Evolutionary conservation across 1,140 invertebrate genomes (phyloP).

Genomic region (Rhopalosiphum padi): DNA sequence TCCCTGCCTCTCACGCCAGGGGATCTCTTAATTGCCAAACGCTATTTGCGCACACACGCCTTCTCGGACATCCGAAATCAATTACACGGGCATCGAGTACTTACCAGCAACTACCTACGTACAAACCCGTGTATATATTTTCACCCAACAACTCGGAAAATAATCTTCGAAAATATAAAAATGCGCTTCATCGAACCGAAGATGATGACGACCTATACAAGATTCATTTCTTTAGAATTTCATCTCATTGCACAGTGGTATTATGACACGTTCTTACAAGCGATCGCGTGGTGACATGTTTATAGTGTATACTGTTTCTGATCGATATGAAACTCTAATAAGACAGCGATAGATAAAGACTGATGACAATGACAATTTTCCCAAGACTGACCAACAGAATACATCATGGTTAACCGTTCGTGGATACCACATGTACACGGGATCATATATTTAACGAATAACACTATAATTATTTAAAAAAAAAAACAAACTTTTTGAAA

Average conservation of each 20-base stretch:
- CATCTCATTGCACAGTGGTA: neutral
- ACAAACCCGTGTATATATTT: neutral
- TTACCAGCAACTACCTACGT: too few relatives aligned
- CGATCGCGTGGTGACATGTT: too few relatives aligned
- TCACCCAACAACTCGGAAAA: neutral
- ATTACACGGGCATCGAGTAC: neutral
- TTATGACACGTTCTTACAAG: too few relatives aligned
- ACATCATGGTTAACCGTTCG: too few relatives aligned
- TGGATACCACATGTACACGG: too few relatives aligned
- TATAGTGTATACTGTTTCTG: too few relatives aligned
- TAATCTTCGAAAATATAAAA: neutral
- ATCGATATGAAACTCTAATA: neutral
- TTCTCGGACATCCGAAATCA: slow-evolving; percentile 20
- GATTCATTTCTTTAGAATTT: neutral
- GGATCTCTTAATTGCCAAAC: neutral
- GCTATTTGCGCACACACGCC: neutral
- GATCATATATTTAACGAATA: too few relatives aligned
- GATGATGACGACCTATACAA: neutral
- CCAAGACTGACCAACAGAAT: neutral
- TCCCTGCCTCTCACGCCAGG: neutral
- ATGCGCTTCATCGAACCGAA: neutral
- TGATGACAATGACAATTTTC: neutral
- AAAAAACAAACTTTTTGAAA: too few relatives aligned
- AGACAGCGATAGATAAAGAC: neutral
- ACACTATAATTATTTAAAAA: too few relatives aligned